phyloP scores from a whole-genome alignment of 2,113 vertebrate species.

The Sclerurus mexicanus region DNA sequence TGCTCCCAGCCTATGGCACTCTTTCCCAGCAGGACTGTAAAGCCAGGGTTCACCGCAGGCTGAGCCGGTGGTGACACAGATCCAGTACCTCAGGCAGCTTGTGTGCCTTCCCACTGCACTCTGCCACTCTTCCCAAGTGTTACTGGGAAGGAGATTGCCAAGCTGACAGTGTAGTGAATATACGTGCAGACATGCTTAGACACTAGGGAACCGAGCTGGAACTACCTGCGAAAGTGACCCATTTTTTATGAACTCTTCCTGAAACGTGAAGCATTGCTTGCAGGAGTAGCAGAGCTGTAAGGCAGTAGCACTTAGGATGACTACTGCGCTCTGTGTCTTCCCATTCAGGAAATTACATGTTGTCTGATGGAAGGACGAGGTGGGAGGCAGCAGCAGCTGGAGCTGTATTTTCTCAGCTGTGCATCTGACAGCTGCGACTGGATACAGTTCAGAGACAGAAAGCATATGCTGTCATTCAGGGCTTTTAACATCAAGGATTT shows the following conservation, averaged over 20 bases:
- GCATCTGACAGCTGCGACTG: conserved; percentile 45
- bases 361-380: conserved; percentile 35
- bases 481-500: not conserved
- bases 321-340: not conserved
- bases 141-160: not conserved
- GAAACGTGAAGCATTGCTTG: not conserved
- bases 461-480: not conserved
- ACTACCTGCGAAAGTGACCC: not conserved
- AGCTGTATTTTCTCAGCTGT: conserved; percentile 46
- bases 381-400: conserved; percentile 48
- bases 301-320: not conserved
- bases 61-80: not conserved
- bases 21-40: not conserved
- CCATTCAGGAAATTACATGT: conserved; percentile 53
- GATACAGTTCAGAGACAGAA: not conserved
- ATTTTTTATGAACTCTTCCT: not conserved
- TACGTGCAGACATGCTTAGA: not conserved
- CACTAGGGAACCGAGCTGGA: not conserved
- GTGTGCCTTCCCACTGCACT: rapidly evolving
- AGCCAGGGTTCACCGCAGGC: rapidly evolving
- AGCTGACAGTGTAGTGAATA: rapidly evolving
- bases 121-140: rapidly evolving
- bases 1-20: not conserved
- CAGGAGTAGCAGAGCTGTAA: not conserved
- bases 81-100: not conserved